Conservation (phyloP, 2,888 invertebrate species). For the Acanthosepion lycidas region DNA sequence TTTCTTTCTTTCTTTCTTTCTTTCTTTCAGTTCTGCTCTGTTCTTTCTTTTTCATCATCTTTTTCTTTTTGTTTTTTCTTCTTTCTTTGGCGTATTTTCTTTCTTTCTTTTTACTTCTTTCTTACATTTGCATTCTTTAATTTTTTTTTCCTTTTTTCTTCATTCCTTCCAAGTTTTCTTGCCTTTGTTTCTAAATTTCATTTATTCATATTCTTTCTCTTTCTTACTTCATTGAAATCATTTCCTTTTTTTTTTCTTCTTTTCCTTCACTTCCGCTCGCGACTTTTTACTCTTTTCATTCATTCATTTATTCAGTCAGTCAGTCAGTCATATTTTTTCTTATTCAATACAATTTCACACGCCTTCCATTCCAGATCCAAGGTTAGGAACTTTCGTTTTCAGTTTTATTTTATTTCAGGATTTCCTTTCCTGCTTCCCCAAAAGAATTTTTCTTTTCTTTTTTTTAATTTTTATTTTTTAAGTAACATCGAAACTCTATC, state of each 20-base stretch:
- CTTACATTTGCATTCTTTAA: no score
- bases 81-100: no score
- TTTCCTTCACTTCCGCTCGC: background rate
- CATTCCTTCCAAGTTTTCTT: background rate
- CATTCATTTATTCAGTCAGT: background rate
- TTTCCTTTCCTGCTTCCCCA: no score
- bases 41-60: background rate
- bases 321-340: no score
- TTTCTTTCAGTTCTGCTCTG: background rate
- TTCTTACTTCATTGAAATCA: no score
- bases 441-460: no score
- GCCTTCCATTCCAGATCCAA: no score
- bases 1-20: background rate
- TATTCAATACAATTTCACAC: no score
- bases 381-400: no score
- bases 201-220: background rate
- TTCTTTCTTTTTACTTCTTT: background rate
- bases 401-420: no score
- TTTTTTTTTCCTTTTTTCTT: background rate
- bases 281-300: background rate
- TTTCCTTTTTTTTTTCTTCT: background rate
- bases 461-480: no score
- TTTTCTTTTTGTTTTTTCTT: background rate
- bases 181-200: background rate
- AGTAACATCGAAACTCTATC: no score